Conservation (phyloP, 2,888 invertebrate species). For the Molorchus minor region DNA sequence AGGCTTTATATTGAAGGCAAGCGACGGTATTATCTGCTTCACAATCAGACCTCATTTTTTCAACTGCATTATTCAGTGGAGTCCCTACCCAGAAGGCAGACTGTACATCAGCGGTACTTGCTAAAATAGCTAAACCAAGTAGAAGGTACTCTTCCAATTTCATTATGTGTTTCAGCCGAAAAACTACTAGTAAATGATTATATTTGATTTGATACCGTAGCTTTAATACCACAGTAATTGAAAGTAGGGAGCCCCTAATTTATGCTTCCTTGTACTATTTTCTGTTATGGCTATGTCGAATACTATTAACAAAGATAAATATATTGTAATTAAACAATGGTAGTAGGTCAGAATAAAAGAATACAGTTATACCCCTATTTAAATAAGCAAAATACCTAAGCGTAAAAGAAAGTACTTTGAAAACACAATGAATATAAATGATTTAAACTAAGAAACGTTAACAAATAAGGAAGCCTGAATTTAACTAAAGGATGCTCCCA, state of each 20-base stretch:
- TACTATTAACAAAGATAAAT: too few relatives aligned
- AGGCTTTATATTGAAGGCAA: conserved; percentile 85
- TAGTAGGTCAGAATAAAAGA: too few relatives aligned
- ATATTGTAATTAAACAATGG: too few relatives aligned
- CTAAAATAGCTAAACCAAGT: conserved; percentile 31
- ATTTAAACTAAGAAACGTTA: too few relatives aligned
- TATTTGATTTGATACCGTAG: conserved; percentile 21
- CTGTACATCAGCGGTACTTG: conserved; percentile 58
- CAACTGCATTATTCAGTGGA: conserved; percentile 72
- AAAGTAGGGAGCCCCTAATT: conserved; percentile 36
- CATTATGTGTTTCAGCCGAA: conserved; percentile 38
- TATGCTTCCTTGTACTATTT: conserved; percentile 24
- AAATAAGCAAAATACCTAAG: too few relatives aligned
- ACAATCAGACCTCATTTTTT: conserved; percentile 80
- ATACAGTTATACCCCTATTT: too few relatives aligned
- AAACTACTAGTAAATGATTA: conserved; percentile 33
- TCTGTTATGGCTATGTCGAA: neutral
- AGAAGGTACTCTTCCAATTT: conserved; percentile 25
- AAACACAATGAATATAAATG: too few relatives aligned
- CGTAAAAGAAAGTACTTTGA: too few relatives aligned
- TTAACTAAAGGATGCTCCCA: too few relatives aligned
- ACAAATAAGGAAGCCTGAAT: too few relatives aligned
- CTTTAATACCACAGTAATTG: conserved; percentile 40
- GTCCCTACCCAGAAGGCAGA: conserved; percentile 76
- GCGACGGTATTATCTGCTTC: conserved; percentile 79